A percentile compares a stretch with the other conserved stretches of the same genome.
Conservation (phyloP, 2,113 vertebrate species). For the Regulus satrapa region DNA sequence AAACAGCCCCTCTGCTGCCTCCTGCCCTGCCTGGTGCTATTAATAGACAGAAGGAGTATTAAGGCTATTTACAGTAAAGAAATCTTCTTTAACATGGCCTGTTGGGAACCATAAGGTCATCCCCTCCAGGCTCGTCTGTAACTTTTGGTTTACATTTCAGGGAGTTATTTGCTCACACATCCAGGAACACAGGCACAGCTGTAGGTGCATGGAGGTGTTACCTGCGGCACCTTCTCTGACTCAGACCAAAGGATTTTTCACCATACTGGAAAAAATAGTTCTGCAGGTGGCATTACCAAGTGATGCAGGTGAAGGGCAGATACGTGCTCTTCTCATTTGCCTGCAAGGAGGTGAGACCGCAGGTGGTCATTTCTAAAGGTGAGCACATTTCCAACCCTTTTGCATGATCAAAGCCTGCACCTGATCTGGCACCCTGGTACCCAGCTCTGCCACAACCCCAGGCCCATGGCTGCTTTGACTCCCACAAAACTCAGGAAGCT, state of each 20-base stretch:
- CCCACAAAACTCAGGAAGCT: background rate
- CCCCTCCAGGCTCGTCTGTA: background rate
- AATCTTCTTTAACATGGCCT: background rate
- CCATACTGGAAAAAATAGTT: background rate
- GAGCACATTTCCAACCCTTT: background rate
- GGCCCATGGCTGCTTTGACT: background rate
- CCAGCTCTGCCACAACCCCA: background rate
- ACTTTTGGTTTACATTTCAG: background rate
- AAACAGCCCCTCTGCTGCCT: background rate
- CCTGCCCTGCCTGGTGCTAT: background rate
- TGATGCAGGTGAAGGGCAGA: background rate
- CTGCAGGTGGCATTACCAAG: background rate
- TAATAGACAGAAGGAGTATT: background rate
- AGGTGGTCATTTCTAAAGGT: background rate
- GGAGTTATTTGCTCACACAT: background rate
- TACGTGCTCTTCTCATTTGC: background rate
- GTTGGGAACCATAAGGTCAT: background rate
- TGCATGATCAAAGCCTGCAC: background rate
- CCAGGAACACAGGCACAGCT: background rate
- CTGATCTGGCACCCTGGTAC: background rate
- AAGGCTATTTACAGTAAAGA: background rate
- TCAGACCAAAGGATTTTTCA: background rate
- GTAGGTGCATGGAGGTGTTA: background rate
- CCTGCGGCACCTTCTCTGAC: background rate
- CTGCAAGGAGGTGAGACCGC: background rate